These are phyloP conservation scores for Odontocerum albicorne DNA, from an alignment of 2,888 invertebrate genomes.

Conservation along the genomic window DNA sequence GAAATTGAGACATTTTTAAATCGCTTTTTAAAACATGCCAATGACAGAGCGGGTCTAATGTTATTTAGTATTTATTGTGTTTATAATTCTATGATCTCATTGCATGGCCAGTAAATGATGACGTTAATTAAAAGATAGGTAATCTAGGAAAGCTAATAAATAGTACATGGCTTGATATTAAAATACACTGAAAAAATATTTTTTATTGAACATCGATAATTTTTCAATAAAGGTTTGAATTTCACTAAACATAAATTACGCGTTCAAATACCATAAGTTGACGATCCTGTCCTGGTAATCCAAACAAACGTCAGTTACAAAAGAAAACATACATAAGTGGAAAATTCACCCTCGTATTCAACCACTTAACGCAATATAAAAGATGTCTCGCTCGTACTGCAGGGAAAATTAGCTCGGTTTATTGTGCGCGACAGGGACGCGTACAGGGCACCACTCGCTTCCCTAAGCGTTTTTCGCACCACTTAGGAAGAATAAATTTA, in stretches of 20 bases:
- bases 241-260: not conserved
- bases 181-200: no score
- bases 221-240: not conserved
- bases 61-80: no score
- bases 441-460: not conserved
- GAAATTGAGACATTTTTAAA: no score
- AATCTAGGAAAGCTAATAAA: no score
- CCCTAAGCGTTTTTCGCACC: not conserved
- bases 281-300: constrained; percentile 3
- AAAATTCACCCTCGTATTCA: not conserved
- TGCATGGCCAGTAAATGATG: no score
- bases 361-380: constrained; percentile 1
- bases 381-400: constrained; percentile 10
- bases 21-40: no score
- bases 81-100: no score
- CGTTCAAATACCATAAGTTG: not conserved
- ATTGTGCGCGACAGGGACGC: constrained; percentile 8
- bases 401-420: not conserved
- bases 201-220: no score
- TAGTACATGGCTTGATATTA: no score
- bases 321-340: constrained; percentile 10
- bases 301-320: constrained; percentile 11
- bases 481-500: constrained; percentile 14
- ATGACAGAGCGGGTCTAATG: no score
- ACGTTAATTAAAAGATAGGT: no score